Conservation (phyloP, 2,113 vertebrate genomes). For the Pseudolaguvia tuberculata region DNA sequence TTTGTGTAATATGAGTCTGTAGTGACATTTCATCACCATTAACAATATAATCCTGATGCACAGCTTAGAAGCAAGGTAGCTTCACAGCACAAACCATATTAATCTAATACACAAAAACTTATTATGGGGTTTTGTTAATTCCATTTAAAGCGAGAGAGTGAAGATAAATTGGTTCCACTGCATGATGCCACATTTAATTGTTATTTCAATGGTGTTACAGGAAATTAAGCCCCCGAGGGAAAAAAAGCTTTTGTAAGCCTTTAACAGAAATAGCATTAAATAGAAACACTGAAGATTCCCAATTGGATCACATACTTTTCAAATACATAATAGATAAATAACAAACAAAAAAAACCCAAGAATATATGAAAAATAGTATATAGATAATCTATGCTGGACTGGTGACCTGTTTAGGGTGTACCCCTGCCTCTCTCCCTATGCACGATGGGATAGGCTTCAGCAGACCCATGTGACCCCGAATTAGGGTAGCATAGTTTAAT, state of each 20-base stretch:
- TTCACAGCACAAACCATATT: slow-evolving; percentile 50
- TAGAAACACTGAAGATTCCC: neutral
- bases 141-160: slow-evolving; percentile 38
- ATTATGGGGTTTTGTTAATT: slow-evolving; percentile 52
- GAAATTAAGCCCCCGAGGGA: slow-evolving; percentile 13
- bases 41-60: neutral
- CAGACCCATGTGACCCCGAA: too few species aligned
- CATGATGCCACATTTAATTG: slow-evolving; percentile 48
- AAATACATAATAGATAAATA: neutral
- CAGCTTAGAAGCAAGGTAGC: slow-evolving; percentile 4
- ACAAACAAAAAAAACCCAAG: neutral
- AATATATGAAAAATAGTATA: neutral
- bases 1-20: neutral
- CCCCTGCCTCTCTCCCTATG: too few species aligned
- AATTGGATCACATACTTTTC: neutral
- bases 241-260: slow-evolving; percentile 5
- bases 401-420: too few species aligned
- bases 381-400: too few species aligned
- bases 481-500: too few species aligned
- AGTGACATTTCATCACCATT: neutral
- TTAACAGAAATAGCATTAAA: slow-evolving; percentile 2
- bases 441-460: too few species aligned
- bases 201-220: slow-evolving; percentile 43
- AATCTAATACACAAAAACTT: slow-evolving; percentile 54
- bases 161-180: slow-evolving; percentile 54